Evolutionary conservation across 2,113 vertebrate species (phyloP).

Genomic region (Eleginops maclovinus): DNA sequence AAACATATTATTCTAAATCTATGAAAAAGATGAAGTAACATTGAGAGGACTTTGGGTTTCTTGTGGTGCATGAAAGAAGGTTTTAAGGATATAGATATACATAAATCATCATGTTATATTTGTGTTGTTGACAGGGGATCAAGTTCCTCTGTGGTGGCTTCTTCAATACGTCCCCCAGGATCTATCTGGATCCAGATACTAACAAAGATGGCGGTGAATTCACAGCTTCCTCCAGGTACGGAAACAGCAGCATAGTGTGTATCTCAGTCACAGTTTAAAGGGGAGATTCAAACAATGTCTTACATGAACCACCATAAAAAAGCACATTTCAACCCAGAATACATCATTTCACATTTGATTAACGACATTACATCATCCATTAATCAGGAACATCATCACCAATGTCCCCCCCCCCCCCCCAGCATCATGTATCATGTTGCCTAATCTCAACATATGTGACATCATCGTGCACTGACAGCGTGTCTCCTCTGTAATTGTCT

Average conservation of each 20-base stretch:
- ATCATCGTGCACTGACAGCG: not conserved
- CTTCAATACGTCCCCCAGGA: too few relatives aligned
- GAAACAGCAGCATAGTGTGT: too few relatives aligned
- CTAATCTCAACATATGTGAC: constrained; percentile 19
- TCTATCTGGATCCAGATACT: too few relatives aligned
- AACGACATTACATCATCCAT: constrained; percentile 8
- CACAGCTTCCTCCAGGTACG: too few relatives aligned
- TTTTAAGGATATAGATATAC: not conserved
- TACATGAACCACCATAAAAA: not conserved
- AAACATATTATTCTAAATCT: too few relatives aligned
- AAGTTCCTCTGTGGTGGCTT: not conserved
- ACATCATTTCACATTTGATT: constrained; percentile 5
- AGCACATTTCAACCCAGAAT: not conserved
- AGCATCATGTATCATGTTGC: constrained; percentile 7
- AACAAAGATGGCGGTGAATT: not conserved
- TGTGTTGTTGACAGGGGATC: constrained; percentile 1
- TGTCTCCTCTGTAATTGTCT: constrained; percentile 12
- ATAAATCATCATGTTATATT: not conserved
- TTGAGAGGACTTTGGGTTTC: not conserved
- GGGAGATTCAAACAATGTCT: too few relatives aligned
- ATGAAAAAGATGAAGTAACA: not conserved
- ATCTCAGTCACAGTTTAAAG: too few relatives aligned
- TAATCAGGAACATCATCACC: constrained; percentile 6
- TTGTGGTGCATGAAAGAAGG: not conserved
- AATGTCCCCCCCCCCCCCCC: not conserved